phyloP scores from a whole-genome alignment of 2,113 vertebrate genomes.

The Murina feae region DNA sequence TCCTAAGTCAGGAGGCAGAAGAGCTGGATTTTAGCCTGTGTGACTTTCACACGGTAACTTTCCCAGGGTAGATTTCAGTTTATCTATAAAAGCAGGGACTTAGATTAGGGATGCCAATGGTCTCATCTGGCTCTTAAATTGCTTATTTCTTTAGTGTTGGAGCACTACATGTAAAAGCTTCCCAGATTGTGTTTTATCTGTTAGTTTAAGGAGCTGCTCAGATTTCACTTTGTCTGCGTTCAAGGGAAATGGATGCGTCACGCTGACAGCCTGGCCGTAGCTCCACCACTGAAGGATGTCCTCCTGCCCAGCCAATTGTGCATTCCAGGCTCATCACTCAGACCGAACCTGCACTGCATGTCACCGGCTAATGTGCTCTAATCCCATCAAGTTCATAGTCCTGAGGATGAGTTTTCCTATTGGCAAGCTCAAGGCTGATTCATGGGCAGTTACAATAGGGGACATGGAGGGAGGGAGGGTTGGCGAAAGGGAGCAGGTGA shows the following conservation, averaged over 20 bases:
- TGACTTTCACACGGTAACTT: not conserved
- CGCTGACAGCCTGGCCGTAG: not conserved
- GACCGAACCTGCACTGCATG: not conserved
- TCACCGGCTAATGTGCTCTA: slow-evolving; percentile 45
- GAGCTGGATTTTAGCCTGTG: not conserved
- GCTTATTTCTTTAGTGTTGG: not conserved
- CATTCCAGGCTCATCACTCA: slow-evolving; percentile 29
- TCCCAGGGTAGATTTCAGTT: not conserved
- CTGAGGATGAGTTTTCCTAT: slow-evolving; percentile 6
- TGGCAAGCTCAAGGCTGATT: slow-evolving; percentile 12
- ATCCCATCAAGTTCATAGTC: slow-evolving; percentile 32
- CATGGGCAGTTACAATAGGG: slow-evolving; percentile 27
- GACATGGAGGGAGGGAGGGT: not conserved
- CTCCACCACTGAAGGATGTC: not conserved
- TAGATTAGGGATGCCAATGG: not conserved
- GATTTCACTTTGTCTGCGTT: not conserved
- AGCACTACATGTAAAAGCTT: not conserved
- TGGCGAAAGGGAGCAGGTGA: not conserved
- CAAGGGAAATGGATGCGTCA: not conserved
- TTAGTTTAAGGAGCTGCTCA: not conserved
- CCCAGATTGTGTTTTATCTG: not conserved
- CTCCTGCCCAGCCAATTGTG: not conserved
- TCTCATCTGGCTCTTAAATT: not conserved
- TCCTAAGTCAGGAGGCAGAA: not conserved
- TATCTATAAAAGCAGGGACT: not conserved